These are phyloP conservation scores for Shinisaurus crocodilurus DNA, from an alignment of 2,113 vertebrate species.

Conservation along the genomic window DNA sequence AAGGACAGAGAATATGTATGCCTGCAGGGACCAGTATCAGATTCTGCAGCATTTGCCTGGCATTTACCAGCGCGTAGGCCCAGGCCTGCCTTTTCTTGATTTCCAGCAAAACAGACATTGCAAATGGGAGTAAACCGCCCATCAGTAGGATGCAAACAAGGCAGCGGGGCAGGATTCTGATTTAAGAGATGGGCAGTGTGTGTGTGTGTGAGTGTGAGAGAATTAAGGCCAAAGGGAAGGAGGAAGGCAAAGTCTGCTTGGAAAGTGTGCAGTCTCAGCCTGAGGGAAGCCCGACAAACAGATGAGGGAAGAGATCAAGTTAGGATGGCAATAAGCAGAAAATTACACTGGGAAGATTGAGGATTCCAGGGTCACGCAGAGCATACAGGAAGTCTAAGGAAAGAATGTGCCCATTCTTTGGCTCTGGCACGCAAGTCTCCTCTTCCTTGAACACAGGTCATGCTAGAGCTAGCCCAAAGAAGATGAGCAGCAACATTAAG, in stretches of 20 bases:
- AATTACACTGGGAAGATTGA: not conserved
- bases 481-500: not conserved
- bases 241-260: not conserved
- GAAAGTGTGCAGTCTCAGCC: accelerated
- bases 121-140: not conserved
- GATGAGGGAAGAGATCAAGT: not conserved
- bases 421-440: not conserved
- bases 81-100: too few species aligned
- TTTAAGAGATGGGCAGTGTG: not conserved
- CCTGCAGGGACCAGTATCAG: too few species aligned
- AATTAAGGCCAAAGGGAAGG: not conserved
- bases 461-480: not conserved
- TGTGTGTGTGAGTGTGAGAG: too few species aligned
- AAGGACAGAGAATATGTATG: too few species aligned
- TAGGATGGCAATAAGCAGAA: not conserved
- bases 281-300: not conserved
- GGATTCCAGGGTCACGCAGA: not conserved
- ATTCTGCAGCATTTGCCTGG: too few species aligned
- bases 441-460: not conserved
- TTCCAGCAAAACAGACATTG: too few species aligned
- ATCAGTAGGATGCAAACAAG: not conserved
- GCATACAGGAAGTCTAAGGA: not conserved
- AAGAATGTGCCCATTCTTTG: not conserved
- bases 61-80: too few species aligned
- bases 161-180: not conserved